phyloP scores from a whole-genome alignment of 2,888 invertebrate genomes.

The Calliopum simillimum region DNA sequence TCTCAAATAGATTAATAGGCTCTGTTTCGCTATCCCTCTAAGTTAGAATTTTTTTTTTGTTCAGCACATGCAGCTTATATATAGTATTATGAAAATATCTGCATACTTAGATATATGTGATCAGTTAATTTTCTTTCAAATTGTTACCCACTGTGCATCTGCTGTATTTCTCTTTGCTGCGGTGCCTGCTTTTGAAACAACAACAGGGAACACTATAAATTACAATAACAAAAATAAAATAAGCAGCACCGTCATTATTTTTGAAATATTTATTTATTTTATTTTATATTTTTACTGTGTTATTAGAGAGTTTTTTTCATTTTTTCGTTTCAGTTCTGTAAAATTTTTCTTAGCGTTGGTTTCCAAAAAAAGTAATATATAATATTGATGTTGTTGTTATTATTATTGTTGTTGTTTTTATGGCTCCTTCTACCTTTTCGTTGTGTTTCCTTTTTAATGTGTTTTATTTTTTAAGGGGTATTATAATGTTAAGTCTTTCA shows the following conservation, averaged over 20 bases:
- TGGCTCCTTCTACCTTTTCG: neutral
- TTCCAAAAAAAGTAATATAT: neutral
- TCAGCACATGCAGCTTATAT: too few relatives aligned
- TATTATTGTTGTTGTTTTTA: slow-evolving; percentile 31
- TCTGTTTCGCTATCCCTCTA: too few relatives aligned
- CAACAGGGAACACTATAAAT: slow-evolving; percentile 4
- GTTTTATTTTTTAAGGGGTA: slow-evolving; percentile 25
- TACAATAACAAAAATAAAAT: slow-evolving; percentile 9
- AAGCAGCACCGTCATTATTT: slow-evolving; percentile 40
- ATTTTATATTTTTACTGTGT: slow-evolving; percentile 43
- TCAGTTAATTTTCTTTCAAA: too few relatives aligned
- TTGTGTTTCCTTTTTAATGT: neutral
- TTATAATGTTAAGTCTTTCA: too few relatives aligned
- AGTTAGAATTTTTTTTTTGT: too few relatives aligned
- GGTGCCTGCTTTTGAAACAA: neutral
- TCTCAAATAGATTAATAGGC: too few relatives aligned
- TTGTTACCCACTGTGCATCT: slow-evolving; percentile 42
- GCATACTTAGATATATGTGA: too few relatives aligned
- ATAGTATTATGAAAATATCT: too few relatives aligned
- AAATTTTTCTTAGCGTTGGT: neutral
- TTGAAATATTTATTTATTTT: slow-evolving; percentile 56
- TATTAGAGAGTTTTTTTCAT: slow-evolving; percentile 57
- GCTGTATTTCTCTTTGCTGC: slow-evolving; percentile 52
- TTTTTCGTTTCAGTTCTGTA: slow-evolving; percentile 5
- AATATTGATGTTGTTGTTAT: slow-evolving; percentile 13